A percentile compares a stretch with the other conserved stretches of the same genome.
phyloP scores from a whole-genome alignment of 2,113 vertebrate species.

The Silurus glanis region DNA sequence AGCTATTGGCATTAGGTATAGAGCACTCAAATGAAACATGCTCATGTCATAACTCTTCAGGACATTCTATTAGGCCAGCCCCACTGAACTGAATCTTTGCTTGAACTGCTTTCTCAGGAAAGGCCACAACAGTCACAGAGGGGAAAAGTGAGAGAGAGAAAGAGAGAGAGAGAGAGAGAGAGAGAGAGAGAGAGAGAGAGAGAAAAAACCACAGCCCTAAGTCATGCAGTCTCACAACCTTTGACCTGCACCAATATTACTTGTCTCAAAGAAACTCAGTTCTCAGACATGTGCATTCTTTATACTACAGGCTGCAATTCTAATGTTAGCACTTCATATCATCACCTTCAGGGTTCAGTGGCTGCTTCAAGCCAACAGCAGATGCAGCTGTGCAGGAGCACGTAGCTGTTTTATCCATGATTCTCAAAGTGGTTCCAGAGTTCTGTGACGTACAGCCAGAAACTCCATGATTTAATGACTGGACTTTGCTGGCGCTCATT shows the following conservation, averaged over 20 bases:
- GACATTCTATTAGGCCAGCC: conserved; percentile 59
- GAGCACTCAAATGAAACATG: neutral
- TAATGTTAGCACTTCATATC: neutral
- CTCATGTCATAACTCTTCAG: conserved; percentile 38
- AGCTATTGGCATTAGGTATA: neutral
- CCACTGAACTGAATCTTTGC: conserved; percentile 21
- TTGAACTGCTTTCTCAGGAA: conserved; percentile 37
- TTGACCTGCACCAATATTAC: conserved; percentile 10
- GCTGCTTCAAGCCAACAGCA: neutral
- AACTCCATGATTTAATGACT: neutral
- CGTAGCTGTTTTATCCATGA: neutral
- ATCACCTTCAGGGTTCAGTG: neutral
- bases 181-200: neutral
- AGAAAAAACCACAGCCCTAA: neutral
- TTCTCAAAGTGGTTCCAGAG: neutral
- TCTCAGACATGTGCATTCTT: neutral
- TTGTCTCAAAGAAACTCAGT: neutral
- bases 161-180: conserved; percentile 13
- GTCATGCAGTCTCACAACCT: conserved; percentile 32
- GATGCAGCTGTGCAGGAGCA: neutral
- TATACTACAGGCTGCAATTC: neutral
- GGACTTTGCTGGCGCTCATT: neutral
- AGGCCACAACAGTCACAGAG: conserved; percentile 46
- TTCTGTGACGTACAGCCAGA: neutral
- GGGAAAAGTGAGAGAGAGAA: conserved; percentile 24